These are phyloP conservation scores for Clarias macrocephalus DNA, from an alignment of 2,113 vertebrate species.

Conservation along the genomic window DNA sequence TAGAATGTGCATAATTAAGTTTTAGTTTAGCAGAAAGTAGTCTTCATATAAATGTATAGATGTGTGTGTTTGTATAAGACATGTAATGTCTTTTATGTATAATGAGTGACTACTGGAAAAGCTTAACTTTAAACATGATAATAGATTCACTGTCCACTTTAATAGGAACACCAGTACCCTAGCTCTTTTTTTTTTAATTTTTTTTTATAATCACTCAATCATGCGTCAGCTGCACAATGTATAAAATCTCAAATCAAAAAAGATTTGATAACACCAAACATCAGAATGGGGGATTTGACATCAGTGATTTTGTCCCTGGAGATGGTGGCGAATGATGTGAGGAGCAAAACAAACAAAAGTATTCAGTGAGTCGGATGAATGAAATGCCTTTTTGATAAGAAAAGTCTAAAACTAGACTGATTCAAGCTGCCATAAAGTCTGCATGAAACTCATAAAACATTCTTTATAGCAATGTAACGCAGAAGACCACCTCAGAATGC, in stretches of 20 bases:
- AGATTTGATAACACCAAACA: background rate
- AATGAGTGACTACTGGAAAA: conserved; percentile 10
- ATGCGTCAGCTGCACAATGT: background rate
- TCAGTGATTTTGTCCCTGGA: background rate
- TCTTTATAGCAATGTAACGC: background rate
- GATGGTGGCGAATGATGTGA: background rate
- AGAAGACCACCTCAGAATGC: background rate
- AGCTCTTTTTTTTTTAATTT: no score
- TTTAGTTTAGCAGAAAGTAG: background rate
- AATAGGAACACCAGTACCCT: background rate
- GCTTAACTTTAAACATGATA: background rate
- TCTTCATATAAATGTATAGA: background rate
- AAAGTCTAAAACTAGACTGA: background rate
- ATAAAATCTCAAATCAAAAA: background rate
- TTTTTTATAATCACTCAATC: background rate
- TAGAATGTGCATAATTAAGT: background rate
- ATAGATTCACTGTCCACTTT: background rate
- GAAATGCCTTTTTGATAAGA: background rate
- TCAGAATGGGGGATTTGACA: background rate
- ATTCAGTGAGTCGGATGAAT: background rate
- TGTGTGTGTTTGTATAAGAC: background rate
- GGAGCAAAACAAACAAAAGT: background rate
- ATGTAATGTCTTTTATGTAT: background rate
- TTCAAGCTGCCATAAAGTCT: background rate
- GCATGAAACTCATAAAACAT: background rate